Base-by-base conservation (phyloP, 2,113 vertebrate genomes). In the Hippocampus comes region DNA sequence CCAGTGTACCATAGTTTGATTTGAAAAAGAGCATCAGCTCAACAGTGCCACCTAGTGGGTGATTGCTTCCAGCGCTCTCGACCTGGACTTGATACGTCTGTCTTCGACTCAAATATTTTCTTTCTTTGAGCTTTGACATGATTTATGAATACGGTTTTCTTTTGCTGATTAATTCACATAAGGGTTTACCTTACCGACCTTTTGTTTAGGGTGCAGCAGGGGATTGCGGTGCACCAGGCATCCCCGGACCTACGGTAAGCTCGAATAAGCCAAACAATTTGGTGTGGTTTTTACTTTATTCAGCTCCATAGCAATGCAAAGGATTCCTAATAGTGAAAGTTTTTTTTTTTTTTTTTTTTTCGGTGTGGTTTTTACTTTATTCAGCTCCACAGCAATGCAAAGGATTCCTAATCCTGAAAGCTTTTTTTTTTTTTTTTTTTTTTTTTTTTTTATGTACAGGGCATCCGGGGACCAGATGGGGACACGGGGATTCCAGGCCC, bases 401-500 rank as follows among this genome's bases (percentile, higher is more conserved):
- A 30, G 53, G 5, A 53, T 34, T 53, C 18, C 2, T 66, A 23
- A 67, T 30, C 4, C 18, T 55, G 25, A 57, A 64, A 14, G 75
- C n/a, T n/a, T n/a, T n/a, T n/a, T n/a, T n/a, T n/a, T n/a, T 9
- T 30, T 30, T 30, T 25, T 25, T 25, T 25, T 30, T 30, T 30
- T 30, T 30, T 30, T 46, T 2, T 21, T 17, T 65, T 76, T 46
- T 42, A 71, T 60, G 42, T 70, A 48, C 80, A 97, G 95, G 95
- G 95, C 18, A 84, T 72, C 56, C 84, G 57, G 84, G 93, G 93
- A 63, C 86, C 80, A 0, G 75, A 85, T 49, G 95, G 95, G 78
- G 94, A 94, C 73, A 92, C 90, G 42, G 95, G 95, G 7, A 83
- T 93, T 67, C 27, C 68, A 42, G 95, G 95, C 77, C 63, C 75